Percentiles rank a stretch among this genome's conserved stretches.
These are phyloP conservation scores for Cavia aperea DNA, from an alignment of 2,113 vertebrate species.

Conservation along the genomic window DNA sequence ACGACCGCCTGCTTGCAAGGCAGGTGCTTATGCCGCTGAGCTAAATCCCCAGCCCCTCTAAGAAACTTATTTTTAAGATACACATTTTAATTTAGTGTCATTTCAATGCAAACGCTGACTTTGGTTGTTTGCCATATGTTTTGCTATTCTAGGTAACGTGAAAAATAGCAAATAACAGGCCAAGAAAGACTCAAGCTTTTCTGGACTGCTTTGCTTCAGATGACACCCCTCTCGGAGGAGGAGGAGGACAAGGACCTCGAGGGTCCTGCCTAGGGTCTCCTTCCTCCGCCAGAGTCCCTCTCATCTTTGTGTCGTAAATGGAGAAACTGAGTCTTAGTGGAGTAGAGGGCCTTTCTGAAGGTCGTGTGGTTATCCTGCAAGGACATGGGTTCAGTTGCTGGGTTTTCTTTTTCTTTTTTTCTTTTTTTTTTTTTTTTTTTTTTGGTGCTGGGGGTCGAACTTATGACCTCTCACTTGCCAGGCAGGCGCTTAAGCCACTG, in stretches of 20 bases:
- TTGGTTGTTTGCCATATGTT: slow-evolving; percentile 42
- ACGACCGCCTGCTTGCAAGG: too few relatives aligned
- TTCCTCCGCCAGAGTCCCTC: background rate
- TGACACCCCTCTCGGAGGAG: background rate
- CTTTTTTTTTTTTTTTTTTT: too few relatives aligned
- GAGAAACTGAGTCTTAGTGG: background rate
- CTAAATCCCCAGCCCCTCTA: background rate
- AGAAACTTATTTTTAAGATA: slow-evolving; percentile 48
- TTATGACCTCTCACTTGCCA: too few relatives aligned
- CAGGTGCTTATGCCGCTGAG: too few relatives aligned
- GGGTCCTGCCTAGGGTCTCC: background rate
- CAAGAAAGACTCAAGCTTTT: background rate
- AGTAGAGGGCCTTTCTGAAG: background rate
- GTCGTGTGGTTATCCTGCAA: background rate
- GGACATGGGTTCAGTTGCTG: background rate
- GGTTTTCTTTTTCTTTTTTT: background rate
- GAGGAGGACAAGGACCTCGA: background rate
- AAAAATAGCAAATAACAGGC: slow-evolving; percentile 38
- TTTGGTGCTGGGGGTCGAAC: too few relatives aligned
- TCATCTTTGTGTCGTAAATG: background rate
- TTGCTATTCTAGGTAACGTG: slow-evolving; percentile 35
- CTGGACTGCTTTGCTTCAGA: background rate
- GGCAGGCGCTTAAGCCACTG: too few relatives aligned
- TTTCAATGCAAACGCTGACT: background rate
- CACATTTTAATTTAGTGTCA: slow-evolving; percentile 35